Evolutionary conservation across 2,113 vertebrate genomes (phyloP), one percentile per base, ranked within the genome.

Genomic region (Entelurus aequoreus): DNA sequence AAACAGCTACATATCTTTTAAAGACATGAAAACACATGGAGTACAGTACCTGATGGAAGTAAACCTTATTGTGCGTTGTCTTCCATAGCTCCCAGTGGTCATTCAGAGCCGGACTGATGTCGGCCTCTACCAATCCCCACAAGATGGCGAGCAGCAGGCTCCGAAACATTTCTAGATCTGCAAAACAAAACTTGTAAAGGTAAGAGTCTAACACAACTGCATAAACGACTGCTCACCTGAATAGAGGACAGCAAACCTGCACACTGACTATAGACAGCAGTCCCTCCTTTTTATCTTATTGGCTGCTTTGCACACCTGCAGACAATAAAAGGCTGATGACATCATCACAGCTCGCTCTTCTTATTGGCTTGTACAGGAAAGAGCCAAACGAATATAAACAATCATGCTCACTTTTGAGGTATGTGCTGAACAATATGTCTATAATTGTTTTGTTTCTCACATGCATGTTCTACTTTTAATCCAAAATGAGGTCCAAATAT

Each of bases 31-130:
- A 10, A 42, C 8, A 9, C 40, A 46, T 11, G 5, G 4, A 8
- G 3, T 7, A n/a, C 12, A 53, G 60, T 55, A 87, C 87, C 82
- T 85, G 9, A 0, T 68, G 64, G 1, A 6, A 50, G 16, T 92
- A 92, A 1, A 49, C 5, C 67, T 90, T 92, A 0, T 81, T 69
- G 1, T 92, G 77, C 6, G 50, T 63, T 37, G 80, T 86, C 75
- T 90, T 91, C 91, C 91, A 93, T 48, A 91, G 74, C 16, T 84
- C 36, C 92, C 91, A 92, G 72, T 91, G 88, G 19, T 0, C 48
- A 37, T 93, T 84, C 28, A 91, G 64, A 0, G 60, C 1, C 0
- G 70, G 76, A 47, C 69, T 70, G 12, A 46, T 59, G 16, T 66
- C n/a, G 0, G 78, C 66, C 14, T 13, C 12, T n/a, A 0, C 54